Conservation (phyloP, 2,888 invertebrate genomes). For the Caenorhabditis uteleia region DNA sequence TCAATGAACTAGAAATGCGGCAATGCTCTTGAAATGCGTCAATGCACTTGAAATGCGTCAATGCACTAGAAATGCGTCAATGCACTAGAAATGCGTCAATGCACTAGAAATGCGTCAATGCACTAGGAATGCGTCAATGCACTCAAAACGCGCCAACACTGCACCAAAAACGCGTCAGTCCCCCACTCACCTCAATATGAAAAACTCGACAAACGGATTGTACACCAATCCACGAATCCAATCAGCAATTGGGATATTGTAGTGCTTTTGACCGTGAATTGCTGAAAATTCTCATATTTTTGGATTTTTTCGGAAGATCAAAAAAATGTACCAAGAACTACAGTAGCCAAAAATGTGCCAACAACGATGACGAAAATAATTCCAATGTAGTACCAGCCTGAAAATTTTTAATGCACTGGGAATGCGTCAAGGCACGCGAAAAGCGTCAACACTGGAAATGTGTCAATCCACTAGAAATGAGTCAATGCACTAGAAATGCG, state of each 20-base stretch:
- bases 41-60: too few relatives aligned
- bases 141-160: too few relatives aligned
- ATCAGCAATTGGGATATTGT: conserved; percentile 40
- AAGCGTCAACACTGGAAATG: too few relatives aligned
- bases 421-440: background rate
- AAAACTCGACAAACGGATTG: conserved; percentile 37
- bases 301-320: background rate
- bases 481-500: conserved; percentile 4
- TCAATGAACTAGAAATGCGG: too few relatives aligned
- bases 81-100: too few relatives aligned
- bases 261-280: conserved; percentile 56
- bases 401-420: conserved; percentile 8
- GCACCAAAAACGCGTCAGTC: background rate
- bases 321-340: conserved; percentile 67
- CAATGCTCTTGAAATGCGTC: too few relatives aligned
- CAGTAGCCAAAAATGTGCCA: conserved; percentile 72
- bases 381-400: conserved; percentile 73
- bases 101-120: too few relatives aligned
- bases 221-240: conserved; percentile 35
- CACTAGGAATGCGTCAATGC: too few relatives aligned
- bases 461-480: background rate
- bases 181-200: conserved; percentile 25
- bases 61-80: too few relatives aligned
- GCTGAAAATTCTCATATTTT: conserved; percentile 22
- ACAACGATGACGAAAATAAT: conserved; percentile 73